Base-by-base conservation (phyloP, 2,113 vertebrate species). In the Malurus melanocephalus region DNA sequence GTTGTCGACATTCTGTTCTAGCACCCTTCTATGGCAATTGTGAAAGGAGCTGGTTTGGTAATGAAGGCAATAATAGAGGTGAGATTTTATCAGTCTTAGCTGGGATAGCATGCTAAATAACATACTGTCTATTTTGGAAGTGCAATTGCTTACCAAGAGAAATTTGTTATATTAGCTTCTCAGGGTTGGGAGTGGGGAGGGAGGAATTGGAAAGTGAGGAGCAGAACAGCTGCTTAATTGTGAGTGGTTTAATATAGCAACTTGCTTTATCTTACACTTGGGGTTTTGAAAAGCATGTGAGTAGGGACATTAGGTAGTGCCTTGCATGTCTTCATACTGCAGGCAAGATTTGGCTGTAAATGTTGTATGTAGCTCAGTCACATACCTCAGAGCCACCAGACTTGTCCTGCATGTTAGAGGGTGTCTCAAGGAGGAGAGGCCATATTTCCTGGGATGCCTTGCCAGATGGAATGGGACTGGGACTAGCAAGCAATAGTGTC, bases 1-100 rank as follows among this genome's bases (percentile, higher is more conserved):
- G 86, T 73, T 53, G 53, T 65, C 33, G n/a, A 46, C 9, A 1
- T 74, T 67, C 51, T 67, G 40, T 94, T 96, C 19, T 92, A 99
- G 99, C 99, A 99, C 93, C 99, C 99, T 77, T 99, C 99, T 32
- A 99, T 99, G 99, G 99, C 99, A 33, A 99, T 99, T 94, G 98
- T 99, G 78, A 99, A 99, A 93, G 99, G 99, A 96, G 99, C 99
- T 46, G 99, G 99, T 51, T 97, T 99, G 93, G 99, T 99, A 89
- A 99, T 99, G 99, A 99, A 99, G 96, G 99, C 99, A 92, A 99
- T 99, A 93, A 99, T 99, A 96, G 99, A 99, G 98, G 99, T 99
- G 96, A 98, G 97, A 88, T 79, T 76, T 90, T 45, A 51, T 51
- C 51, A 14, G 0, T 61, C 15, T 75, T 88, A 61, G 10, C 30